These are phyloP conservation scores for Lepidurus apus DNA, from an alignment of 1,140 invertebrate genomes.

Conservation along the genomic window DNA sequence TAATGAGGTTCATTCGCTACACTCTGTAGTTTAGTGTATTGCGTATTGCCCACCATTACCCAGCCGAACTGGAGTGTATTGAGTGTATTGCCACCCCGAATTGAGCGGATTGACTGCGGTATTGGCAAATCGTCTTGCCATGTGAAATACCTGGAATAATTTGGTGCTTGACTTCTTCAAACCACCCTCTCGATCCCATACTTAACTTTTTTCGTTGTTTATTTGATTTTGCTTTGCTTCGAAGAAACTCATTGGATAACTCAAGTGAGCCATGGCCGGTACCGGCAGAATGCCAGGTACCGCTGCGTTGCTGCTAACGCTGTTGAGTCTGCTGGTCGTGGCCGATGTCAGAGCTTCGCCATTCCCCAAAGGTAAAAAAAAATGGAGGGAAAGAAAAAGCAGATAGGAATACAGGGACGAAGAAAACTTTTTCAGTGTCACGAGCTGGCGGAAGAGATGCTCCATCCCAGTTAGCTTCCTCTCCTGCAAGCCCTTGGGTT, in stretches of 20 bases:
- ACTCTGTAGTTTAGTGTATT: no score
- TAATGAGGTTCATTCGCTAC: no score
- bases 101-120: no score
- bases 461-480: background rate
- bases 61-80: no score
- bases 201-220: background rate
- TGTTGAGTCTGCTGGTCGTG: background rate
- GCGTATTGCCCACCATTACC: no score
- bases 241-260: background rate
- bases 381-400: background rate
- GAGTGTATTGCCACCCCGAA: no score
- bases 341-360: background rate
- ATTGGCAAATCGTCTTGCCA: background rate
- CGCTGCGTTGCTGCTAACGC: background rate
- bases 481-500: no score
- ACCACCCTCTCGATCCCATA: background rate
- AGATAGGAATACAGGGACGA: background rate
- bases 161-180: background rate
- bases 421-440: background rate
- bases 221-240: background rate
- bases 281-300: background rate
- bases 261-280: background rate
- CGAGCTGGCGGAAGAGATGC: background rate
- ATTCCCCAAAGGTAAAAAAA: constrained; percentile 3
- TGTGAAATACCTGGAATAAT: background rate